Evolutionary conservation across 2,888 invertebrate species (phyloP), one percentile per base, ranked within the genome.

Genomic region (Acleris cristana): DNA sequence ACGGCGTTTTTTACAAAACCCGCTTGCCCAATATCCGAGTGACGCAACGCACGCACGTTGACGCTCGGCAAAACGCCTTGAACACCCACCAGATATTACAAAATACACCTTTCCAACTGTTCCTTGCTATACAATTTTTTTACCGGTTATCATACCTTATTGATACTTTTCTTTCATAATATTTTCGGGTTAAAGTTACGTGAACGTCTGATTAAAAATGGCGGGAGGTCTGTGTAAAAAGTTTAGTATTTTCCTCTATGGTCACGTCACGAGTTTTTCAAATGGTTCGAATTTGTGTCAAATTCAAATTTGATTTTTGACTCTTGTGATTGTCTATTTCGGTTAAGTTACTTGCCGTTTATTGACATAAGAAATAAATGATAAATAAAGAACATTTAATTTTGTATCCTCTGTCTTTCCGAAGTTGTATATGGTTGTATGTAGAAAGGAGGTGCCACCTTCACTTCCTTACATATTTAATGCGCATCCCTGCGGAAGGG

Each of bases 1-100:
- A 69, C 59, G 71, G 69, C 70, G 68, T 74, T 74, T 77, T 66
- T 76, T 76, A 71, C 74, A 74, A 73, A 75, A 77, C 71, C 58
- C 48, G 74, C 73, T 79, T 80, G 78, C 76, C 69, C 76, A 81
- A 83, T 71, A 76, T 79, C 80, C 81, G 75, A 69, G 75, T 82
- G 79, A 75, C 74, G 82, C 74, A 80, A 78, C 70, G 60, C 64
- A 68, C 72, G 64, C 70, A 64, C 64, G 60, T 73, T 64, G 66
- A 71, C 66, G 68, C 69, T 60, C 71, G 69, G 62, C 71, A 55
- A 67, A 54, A 65, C 68, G 73, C 79, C 78, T 80, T 79, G 78
- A 76, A 74, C 79, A 76, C 78, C 78, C 75, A 75, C 77, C 48
- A 48, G 69, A 60, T 61, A 72, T 73, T 72, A 71, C 69, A 73